Conservation (phyloP, 2,888 invertebrate genomes). For the Agrochola lychnidis region DNA sequence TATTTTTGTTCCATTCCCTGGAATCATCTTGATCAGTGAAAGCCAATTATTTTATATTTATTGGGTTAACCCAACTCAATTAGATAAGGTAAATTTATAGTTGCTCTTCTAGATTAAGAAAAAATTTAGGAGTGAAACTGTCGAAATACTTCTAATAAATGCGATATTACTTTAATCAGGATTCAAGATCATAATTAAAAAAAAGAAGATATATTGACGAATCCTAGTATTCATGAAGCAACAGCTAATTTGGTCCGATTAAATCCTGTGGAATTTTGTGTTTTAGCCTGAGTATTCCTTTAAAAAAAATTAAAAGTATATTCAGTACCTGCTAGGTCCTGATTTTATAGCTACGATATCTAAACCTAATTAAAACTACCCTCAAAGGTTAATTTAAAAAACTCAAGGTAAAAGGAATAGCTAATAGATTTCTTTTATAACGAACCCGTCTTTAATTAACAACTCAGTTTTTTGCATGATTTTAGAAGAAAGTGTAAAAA, state of each 20-base stretch:
- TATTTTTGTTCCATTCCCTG: slow-evolving; percentile 24
- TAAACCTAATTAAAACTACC: slow-evolving; percentile 52
- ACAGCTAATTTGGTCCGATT: too few relatives aligned
- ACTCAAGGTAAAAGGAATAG: slow-evolving; percentile 18
- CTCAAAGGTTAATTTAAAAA: slow-evolving; percentile 31
- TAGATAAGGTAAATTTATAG: not conserved
- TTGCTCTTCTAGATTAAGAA: not conserved
- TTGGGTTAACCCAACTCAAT: not conserved
- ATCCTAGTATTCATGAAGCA: too few relatives aligned
- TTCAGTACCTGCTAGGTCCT: not conserved
- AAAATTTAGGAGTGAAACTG: not conserved
- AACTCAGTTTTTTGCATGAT: slow-evolving; percentile 11
- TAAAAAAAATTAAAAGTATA: slow-evolving; percentile 12
- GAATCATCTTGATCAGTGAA: not conserved
- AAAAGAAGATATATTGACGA: too few relatives aligned
- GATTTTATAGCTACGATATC: slow-evolving; percentile 28
- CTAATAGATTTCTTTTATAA: slow-evolving; percentile 52
- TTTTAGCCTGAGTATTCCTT: too few relatives aligned
- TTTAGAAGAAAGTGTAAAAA: not conserved
- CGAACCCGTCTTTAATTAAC: slow-evolving; percentile 14
- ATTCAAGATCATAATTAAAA: too few relatives aligned
- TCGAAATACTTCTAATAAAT: too few relatives aligned
- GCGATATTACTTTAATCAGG: too few relatives aligned
- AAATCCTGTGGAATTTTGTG: too few relatives aligned
- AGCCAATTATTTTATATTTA: slow-evolving; percentile 5